Conservation (phyloP, 2,888 invertebrate species). For the Elegia similella region DNA sequence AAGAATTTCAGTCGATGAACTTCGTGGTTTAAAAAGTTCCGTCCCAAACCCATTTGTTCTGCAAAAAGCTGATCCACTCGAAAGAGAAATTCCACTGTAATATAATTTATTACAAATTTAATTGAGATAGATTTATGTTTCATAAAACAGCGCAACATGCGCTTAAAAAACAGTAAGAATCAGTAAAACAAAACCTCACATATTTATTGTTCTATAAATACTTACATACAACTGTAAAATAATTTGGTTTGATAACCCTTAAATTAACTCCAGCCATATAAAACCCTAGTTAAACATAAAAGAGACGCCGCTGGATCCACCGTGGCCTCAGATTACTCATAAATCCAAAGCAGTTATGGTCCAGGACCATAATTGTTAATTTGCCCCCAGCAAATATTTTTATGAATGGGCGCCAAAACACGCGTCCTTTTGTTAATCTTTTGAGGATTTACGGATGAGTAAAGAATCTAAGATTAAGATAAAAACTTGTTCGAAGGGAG, state of each 20-base stretch:
- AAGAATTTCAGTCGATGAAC: too few species aligned
- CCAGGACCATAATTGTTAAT: constrained; percentile 30
- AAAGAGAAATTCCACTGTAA: too few species aligned
- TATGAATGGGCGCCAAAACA: constrained; percentile 32
- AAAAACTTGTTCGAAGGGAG: neutral
- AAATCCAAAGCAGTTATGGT: constrained; percentile 36
- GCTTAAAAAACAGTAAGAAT: too few species aligned
- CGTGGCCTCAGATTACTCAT: constrained; percentile 37
- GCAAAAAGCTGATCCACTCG: too few species aligned
- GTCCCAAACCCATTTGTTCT: too few species aligned
- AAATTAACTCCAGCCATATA: constrained; percentile 55
- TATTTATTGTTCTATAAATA: too few species aligned
- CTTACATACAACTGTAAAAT: neutral
- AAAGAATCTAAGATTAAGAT: neutral
- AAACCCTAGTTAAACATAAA: constrained; percentile 46
- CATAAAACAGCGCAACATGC: too few species aligned
- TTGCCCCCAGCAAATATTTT: constrained; percentile 31
- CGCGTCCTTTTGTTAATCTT: constrained; percentile 1
- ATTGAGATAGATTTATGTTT: too few species aligned
- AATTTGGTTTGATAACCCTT: constrained; percentile 13
- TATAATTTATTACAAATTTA: too few species aligned
- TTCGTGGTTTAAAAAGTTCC: too few species aligned
- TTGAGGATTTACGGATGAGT: constrained; percentile 4
- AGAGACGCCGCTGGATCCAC: constrained; percentile 41
- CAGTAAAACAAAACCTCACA: too few species aligned